Evolutionary conservation across 1,140 invertebrate species (phyloP).

Genomic region (Eriosoma lanigerum): DNA sequence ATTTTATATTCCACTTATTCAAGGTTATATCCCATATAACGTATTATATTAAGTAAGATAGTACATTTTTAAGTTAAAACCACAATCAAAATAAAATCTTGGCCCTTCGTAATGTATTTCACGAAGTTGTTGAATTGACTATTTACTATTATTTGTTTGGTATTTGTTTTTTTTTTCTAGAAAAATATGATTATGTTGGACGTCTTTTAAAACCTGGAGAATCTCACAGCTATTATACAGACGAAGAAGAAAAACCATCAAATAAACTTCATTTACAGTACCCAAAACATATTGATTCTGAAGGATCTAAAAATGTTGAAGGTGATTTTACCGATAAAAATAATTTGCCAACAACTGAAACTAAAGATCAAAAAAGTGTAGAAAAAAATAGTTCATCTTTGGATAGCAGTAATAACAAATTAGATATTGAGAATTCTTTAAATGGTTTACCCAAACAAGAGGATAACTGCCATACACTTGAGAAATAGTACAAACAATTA

Average conservation of each 20-base stretch:
- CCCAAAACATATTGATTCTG: too few relatives aligned
- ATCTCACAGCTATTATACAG: slow-evolving; percentile 86
- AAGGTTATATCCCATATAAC: too few relatives aligned
- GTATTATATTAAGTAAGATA: too few relatives aligned
- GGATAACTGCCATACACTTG: not conserved
- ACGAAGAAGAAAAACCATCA: slow-evolving; percentile 84
- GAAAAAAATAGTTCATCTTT: not conserved
- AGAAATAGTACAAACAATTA: slow-evolving; percentile 38
- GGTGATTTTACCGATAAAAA: too few relatives aligned
- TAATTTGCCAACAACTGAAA: slow-evolving; percentile 1
- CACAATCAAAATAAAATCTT: too few relatives aligned
- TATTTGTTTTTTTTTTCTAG: slow-evolving; percentile 63
- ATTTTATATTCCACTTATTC: too few relatives aligned
- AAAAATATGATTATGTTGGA: slow-evolving; percentile 93
- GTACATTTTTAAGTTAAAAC: too few relatives aligned
- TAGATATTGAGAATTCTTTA: not conserved
- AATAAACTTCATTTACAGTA: too few relatives aligned
- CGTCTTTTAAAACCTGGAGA: slow-evolving; percentile 89
- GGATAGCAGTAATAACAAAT: not conserved
- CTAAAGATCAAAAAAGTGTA: not conserved
- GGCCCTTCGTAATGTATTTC: not conserved
- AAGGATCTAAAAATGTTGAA: too few relatives aligned
- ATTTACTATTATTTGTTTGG: slow-evolving; percentile 24
- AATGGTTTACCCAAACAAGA: not conserved
- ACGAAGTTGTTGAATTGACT: too few relatives aligned